These are phyloP conservation scores for Aplidium turbinatum DNA, from an alignment of 23 tunicate species.

Conservation along the genomic window DNA sequence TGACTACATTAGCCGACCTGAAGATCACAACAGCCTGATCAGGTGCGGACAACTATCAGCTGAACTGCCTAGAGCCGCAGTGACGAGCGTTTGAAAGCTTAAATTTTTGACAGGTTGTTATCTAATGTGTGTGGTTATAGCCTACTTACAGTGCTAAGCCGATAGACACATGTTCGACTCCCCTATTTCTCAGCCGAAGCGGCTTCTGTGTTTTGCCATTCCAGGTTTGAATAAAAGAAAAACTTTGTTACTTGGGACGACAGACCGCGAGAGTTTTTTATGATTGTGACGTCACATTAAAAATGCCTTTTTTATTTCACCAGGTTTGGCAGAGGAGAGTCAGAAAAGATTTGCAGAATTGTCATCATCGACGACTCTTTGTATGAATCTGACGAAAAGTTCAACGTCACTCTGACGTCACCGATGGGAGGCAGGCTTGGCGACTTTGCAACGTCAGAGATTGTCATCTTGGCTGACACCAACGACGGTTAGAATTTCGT, in stretches of 20 bases:
- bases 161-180: too few species aligned
- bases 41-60: too few species aligned
- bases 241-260: not conserved
- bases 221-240: not conserved
- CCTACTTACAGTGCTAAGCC: too few species aligned
- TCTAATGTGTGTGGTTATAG: too few species aligned
- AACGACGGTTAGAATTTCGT: constrained; percentile 93
- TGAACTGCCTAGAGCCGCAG: too few species aligned
- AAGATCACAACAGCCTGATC: constrained; percentile 87
- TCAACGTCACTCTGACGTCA: constrained; percentile 74
- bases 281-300: not conserved
- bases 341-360: constrained; percentile 75
- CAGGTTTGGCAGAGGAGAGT: constrained; percentile 80
- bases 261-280: not conserved
- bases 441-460: constrained; percentile 56
- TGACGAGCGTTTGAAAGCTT: too few species aligned
- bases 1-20: constrained; percentile 92
- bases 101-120: too few species aligned
- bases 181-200: too few species aligned
- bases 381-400: constrained; percentile 81
- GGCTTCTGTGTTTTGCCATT: too few species aligned
- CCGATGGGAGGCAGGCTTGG: constrained; percentile 94
- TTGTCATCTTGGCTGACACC: constrained; percentile 55
- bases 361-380: constrained; percentile 96
- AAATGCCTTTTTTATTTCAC: not conserved